phyloP scores from a whole-genome alignment of 1,140 invertebrate genomes.

The Diorhabda sublineata region DNA sequence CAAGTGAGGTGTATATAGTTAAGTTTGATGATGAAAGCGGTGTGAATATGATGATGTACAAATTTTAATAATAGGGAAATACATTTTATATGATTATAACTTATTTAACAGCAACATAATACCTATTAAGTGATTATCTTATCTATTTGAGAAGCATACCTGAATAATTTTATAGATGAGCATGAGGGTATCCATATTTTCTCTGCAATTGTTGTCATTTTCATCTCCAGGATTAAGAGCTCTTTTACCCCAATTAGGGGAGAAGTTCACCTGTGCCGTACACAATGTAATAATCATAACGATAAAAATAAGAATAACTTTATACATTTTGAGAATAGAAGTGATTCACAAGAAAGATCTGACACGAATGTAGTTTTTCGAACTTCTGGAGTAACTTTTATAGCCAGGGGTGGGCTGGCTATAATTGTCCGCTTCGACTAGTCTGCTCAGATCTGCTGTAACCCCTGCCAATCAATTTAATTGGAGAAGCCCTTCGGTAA shows the following conservation, averaged over 20 bases:
- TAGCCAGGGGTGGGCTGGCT: constrained; percentile 8
- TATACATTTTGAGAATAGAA: constrained; percentile 11
- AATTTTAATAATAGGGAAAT: too few species aligned
- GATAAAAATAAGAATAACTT: constrained; percentile 14
- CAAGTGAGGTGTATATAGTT: not conserved
- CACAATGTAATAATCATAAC: constrained; percentile 28
- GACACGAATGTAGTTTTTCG: constrained; percentile 6
- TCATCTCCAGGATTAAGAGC: constrained; percentile 24
- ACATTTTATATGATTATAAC: too few species aligned
- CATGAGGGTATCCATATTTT: constrained; percentile 39
- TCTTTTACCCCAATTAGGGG: constrained; percentile 41
- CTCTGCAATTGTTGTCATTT: constrained; percentile 35
- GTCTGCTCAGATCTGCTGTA: not conserved
- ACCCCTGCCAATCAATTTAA: constrained; percentile 27
- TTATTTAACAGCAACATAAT: too few species aligned
- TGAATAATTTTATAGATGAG: constrained; percentile 41
- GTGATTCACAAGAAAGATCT: not conserved
- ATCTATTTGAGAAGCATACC: constrained; percentile 16
- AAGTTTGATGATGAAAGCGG: not conserved
- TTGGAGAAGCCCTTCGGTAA: constrained; percentile 29
- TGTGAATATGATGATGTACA: too few species aligned
- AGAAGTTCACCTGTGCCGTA: constrained; percentile 39
- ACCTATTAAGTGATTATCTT: too few species aligned
- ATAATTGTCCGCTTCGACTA: constrained; percentile 10
- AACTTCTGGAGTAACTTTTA: constrained; percentile 11